Evolutionary conservation across 2,888 invertebrate genomes (phyloP).

Genomic region (Cryptus armator): DNA sequence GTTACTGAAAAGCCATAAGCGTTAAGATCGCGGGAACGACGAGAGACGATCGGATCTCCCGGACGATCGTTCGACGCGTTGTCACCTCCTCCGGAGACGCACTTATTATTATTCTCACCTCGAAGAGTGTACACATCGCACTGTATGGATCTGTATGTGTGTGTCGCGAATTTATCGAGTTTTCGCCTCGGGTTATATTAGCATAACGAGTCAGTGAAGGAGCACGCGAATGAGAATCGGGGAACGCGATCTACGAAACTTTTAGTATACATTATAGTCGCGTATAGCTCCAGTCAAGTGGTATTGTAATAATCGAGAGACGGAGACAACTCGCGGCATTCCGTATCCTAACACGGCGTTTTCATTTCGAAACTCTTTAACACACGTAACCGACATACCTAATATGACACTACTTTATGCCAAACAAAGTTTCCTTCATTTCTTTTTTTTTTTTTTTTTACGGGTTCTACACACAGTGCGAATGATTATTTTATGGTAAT

Average conservation of each 20-base stretch:
- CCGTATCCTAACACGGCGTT: neutral
- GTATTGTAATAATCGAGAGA: constrained; percentile 6
- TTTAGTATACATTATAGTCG: constrained; percentile 8
- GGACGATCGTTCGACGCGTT: constrained; percentile 52
- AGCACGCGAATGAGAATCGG: constrained; percentile 37
- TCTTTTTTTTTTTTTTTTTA: neutral
- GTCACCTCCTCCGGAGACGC: constrained; percentile 57
- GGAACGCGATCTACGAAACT: constrained; percentile 39
- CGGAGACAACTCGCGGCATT: neutral
- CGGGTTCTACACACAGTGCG: neutral
- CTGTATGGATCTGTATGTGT: neutral
- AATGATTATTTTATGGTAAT: constrained; percentile 32
- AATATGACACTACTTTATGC: neutral
- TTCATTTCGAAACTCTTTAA: constrained; percentile 18
- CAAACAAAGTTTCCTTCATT: neutral
- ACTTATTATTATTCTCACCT: constrained; percentile 54
- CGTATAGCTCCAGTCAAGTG: neutral
- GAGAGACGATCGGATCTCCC: constrained; percentile 55
- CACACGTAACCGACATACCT: neutral
- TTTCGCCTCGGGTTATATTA: constrained; percentile 44
- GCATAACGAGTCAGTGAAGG: constrained; percentile 61
- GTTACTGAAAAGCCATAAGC: constrained; percentile 56
- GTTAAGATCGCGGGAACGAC: constrained; percentile 59
- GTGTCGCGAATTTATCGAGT: constrained; percentile 25
- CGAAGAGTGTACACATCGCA: neutral